Evolutionary conservation across 2,797 vertebrate genomes (phyloP).

Genomic region (Propithecus perrieri): DNA sequence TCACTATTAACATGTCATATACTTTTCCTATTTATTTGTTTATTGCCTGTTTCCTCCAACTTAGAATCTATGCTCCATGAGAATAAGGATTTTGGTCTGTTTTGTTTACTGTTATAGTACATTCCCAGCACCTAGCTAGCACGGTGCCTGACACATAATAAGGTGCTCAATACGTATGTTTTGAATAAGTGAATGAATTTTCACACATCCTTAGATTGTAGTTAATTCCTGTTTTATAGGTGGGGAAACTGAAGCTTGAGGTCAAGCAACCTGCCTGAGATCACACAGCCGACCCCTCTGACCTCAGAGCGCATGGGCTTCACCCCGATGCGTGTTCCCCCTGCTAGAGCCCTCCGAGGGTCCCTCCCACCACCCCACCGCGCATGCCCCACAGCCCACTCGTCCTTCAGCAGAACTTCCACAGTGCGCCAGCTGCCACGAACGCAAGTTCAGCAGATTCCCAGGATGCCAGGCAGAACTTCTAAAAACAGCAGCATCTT

Average conservation of each 20-base stretch:
- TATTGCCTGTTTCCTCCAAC: neutral
- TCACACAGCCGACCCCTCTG: neutral
- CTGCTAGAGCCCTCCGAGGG: rapidly evolving
- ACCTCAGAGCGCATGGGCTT: neutral
- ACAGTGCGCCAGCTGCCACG: neutral
- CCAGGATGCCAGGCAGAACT: neutral
- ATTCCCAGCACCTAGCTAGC: neutral
- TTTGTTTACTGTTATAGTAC: neutral
- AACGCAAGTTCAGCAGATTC: neutral
- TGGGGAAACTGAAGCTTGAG: neutral
- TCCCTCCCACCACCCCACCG: rapidly evolving
- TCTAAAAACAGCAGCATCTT: neutral
- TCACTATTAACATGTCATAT: neutral
- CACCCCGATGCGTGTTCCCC: rapidly evolving
- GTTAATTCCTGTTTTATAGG: neutral
- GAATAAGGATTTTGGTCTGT: neutral
- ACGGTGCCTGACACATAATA: neutral
- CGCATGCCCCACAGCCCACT: neutral
- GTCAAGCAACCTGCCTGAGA: neutral
- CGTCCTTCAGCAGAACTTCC: neutral
- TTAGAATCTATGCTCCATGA: neutral
- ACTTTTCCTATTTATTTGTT: neutral
- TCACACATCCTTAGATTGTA: neutral
- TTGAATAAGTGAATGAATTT: neutral
- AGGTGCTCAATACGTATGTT: neutral